Evolutionary conservation across 2,113 vertebrate genomes (phyloP).

Genomic region (Orthonyx spaldingii): DNA sequence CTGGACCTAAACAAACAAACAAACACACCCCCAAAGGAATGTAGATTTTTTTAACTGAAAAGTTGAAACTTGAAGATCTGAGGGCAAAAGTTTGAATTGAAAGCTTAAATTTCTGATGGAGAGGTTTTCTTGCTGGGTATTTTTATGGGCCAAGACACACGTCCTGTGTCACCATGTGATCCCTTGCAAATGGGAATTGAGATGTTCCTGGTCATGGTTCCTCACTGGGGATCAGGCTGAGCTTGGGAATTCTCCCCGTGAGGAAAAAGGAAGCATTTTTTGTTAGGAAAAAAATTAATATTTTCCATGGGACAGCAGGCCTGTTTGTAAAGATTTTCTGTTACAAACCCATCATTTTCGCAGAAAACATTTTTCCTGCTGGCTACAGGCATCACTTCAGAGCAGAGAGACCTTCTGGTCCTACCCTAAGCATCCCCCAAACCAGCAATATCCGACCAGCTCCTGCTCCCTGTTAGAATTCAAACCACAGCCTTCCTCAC

Average conservation of each 20-base stretch:
- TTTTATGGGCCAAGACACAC: accelerated
- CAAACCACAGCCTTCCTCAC: not conserved
- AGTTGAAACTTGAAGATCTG: not conserved
- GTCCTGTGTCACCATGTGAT: accelerated
- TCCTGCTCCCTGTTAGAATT: not conserved
- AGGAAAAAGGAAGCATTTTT: not conserved
- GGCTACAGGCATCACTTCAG: not conserved
- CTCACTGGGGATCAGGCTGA: not conserved
- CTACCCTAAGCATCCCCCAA: not conserved
- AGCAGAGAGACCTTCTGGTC: not conserved
- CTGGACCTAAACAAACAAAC: not conserved
- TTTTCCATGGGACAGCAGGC: not conserved
- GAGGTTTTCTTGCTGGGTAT: not conserved
- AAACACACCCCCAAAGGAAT: not conserved
- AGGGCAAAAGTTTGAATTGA: not conserved
- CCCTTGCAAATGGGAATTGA: not conserved
- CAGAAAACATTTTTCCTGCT: not conserved
- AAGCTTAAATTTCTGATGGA: not conserved
- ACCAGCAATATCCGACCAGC: not conserved
- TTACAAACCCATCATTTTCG: not conserved
- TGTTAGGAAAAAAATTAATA: not conserved
- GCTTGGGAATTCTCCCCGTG: not conserved
- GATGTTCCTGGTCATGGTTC: not conserved
- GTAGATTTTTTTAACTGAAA: not conserved
- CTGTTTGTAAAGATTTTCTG: not conserved